Conservation (phyloP, 2,888 invertebrate genomes). For the Steromphala cineraria region DNA sequence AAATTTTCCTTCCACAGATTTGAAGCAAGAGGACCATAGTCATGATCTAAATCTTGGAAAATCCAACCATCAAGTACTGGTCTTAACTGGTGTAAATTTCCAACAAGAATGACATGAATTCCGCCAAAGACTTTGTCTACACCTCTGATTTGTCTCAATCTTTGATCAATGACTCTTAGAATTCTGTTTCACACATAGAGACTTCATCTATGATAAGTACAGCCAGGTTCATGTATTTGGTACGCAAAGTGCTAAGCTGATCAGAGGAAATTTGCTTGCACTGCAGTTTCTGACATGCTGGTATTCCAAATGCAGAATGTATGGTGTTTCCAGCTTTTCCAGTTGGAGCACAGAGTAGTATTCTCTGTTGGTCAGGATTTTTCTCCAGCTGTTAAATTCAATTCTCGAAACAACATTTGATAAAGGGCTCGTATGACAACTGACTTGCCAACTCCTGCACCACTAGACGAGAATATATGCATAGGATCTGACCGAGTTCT, state of each 20-base stretch:
- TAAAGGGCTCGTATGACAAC: constrained; percentile 40
- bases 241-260: constrained; percentile 8
- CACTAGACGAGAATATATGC: constrained; percentile 40
- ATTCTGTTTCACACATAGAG: constrained; percentile 38
- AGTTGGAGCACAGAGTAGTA: constrained; percentile 42
- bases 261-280: constrained; percentile 20
- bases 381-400: constrained; percentile 35
- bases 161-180: constrained; percentile 30
- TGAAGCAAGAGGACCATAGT: constrained; percentile 34
- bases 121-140: constrained; percentile 35
- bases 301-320: constrained; percentile 27
- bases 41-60: constrained; percentile 27
- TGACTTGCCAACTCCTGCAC: constrained; percentile 48
- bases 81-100: constrained; percentile 40
- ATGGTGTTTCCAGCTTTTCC: constrained; percentile 44
- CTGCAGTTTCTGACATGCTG: constrained; percentile 24
- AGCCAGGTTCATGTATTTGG: constrained; percentile 20
- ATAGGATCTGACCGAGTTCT: constrained; percentile 36
- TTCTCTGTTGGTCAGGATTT: constrained; percentile 20
- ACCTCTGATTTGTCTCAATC: constrained; percentile 35
- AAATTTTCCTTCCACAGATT: constrained; percentile 43
- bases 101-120: constrained; percentile 38
- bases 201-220: constrained; percentile 45
- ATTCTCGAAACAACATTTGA: constrained; percentile 36
- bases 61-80: constrained; percentile 38